phyloP scores from a whole-genome alignment of 2,888 invertebrate genomes.

The Rotaria sp. region DNA sequence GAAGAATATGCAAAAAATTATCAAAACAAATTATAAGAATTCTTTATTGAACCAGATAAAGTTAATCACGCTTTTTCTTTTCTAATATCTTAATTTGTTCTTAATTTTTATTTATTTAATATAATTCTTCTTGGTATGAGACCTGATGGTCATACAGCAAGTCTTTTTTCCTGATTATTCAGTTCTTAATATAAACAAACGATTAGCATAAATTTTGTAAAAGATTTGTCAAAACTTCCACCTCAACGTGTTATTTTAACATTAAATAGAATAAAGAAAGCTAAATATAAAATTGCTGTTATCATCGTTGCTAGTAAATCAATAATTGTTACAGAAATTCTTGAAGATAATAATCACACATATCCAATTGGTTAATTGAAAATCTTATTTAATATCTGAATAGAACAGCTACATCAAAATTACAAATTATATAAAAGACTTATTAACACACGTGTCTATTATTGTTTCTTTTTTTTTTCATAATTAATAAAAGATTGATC shows the following conservation, averaged over 20 bases:
- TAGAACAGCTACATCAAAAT: slow-evolving; percentile 20
- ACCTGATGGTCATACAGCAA: slow-evolving; percentile 95
- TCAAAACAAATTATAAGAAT: slow-evolving; percentile 62
- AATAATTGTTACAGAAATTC: slow-evolving; percentile 69
- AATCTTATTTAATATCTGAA: slow-evolving; percentile 25
- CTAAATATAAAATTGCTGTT: slow-evolving; percentile 74
- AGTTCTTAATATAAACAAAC: slow-evolving; percentile 50
- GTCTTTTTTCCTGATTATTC: slow-evolving; percentile 75
- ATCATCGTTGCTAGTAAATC: slow-evolving; percentile 79
- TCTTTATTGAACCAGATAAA: slow-evolving; percentile 60
- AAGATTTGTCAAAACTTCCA: slow-evolving; percentile 92
- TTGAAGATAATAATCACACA: slow-evolving; percentile 23
- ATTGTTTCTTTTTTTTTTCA: too few species aligned
- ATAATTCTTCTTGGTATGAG: slow-evolving; percentile 86
- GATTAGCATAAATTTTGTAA: slow-evolving; percentile 72
- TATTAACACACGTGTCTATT: too few species aligned
- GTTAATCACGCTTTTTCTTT: neutral
- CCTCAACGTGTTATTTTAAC: slow-evolving; percentile 81
- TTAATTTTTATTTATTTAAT: slow-evolving; percentile 64
- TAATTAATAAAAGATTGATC: too few species aligned
- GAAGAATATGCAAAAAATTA: slow-evolving; percentile 71
- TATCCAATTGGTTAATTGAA: slow-evolving; percentile 30
- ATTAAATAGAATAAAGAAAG: slow-evolving; percentile 77
- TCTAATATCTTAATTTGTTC: neutral
- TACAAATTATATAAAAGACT: neutral